Percentiles rank a stretch among this genome's conserved stretches.
phyloP scores from a whole-genome alignment of 2,113 vertebrate genomes.

The Trogon melanurus region DNA sequence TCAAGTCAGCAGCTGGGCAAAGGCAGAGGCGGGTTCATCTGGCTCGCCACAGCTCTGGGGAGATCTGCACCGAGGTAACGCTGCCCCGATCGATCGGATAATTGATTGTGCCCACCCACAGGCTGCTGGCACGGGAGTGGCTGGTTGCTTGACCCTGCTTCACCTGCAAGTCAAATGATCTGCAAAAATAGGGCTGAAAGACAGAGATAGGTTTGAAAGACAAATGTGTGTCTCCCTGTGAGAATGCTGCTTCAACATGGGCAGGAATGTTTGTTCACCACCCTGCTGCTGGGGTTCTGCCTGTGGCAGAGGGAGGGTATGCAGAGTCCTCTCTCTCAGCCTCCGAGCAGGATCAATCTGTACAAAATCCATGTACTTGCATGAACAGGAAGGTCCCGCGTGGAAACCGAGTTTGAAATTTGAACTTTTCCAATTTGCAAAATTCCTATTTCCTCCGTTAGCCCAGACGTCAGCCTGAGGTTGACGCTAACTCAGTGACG shows the following conservation, averaged over 20 bases:
- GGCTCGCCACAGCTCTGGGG: no score
- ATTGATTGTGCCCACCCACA: background rate
- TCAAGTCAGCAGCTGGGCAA: background rate
- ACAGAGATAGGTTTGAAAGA: background rate
- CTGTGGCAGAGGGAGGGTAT: background rate
- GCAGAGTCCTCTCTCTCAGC: background rate
- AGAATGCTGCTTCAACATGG: background rate
- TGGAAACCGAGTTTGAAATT: background rate
- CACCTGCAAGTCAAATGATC: background rate
- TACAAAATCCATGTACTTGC: background rate
- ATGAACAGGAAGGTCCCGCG: background rate
- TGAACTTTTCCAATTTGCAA: background rate
- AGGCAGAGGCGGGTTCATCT: rapidly evolving
- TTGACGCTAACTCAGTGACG: rapidly evolving
- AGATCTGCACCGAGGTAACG: background rate
- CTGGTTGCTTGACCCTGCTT: background rate
- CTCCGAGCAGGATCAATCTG: no score
- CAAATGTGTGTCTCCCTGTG: background rate
- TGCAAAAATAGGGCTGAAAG: background rate
- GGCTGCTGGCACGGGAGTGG: background rate
- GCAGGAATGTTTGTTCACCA: background rate
- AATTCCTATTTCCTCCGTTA: background rate
- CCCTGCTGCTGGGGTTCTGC: background rate
- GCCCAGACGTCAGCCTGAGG: background rate
- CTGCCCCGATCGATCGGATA: background rate